A percentile compares a stretch with the other conserved stretches of the same genome.
Evolutionary conservation across 1,140 invertebrate species (phyloP).

Genomic region (Lepidurus couesii): DNA sequence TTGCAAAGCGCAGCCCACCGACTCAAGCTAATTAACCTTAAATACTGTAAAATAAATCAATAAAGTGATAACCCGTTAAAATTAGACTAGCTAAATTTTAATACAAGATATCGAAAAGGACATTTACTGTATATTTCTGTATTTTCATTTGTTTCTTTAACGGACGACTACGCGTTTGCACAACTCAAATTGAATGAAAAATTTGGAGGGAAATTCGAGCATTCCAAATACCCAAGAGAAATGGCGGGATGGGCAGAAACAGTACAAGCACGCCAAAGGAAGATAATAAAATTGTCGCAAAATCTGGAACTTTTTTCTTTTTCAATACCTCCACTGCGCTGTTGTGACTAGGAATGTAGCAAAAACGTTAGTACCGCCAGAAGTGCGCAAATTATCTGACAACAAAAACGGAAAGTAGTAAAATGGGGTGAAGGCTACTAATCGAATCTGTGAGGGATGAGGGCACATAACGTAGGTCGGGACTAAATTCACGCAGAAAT

Average conservation of each 20-base stretch:
- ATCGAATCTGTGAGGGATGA: background rate
- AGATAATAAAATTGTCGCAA: background rate
- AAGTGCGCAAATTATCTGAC: background rate
- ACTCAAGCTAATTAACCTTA: background rate
- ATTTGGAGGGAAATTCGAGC: slow-evolving; percentile 12
- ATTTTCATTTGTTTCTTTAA: background rate
- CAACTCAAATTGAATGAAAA: slow-evolving; percentile 1
- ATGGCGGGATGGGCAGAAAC: slow-evolving; percentile 2
- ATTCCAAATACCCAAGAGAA: background rate
- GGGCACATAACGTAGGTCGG: background rate
- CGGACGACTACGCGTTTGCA: slow-evolving; percentile 7
- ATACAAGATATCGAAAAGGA: background rate
- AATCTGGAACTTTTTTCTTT: background rate
- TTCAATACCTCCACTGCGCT: background rate
- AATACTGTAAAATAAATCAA: background rate
- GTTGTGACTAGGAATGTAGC: slow-evolving; percentile 21
- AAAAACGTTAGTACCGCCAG: background rate
- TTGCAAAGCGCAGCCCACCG: slow-evolving; percentile 42
- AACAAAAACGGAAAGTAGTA: background rate
- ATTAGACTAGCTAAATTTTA: background rate
- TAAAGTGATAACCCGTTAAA: background rate
- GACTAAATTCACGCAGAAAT: background rate
- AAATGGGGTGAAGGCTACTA: background rate
- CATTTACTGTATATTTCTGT: background rate
- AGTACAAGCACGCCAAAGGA: background rate